These are phyloP conservation scores for Ypsolopha sequella DNA, from an alignment of 2,888 invertebrate genomes.

Conservation along the genomic window DNA sequence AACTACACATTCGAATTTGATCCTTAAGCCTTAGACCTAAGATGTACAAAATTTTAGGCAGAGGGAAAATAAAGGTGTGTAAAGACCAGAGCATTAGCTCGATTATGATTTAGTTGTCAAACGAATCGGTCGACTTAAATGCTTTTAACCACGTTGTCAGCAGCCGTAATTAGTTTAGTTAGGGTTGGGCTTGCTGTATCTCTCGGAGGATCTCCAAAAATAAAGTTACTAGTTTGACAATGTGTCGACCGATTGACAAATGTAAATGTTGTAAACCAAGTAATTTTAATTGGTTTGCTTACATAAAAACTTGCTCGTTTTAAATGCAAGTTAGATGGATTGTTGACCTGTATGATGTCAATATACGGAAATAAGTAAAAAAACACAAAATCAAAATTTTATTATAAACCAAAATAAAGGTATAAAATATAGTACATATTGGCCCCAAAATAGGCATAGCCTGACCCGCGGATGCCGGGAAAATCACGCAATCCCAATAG, in stretches of 20 bases:
- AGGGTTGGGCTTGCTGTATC: neutral
- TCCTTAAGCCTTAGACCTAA: too few relatives aligned
- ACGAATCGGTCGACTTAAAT: slow-evolving; percentile 30
- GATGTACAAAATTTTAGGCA: neutral
- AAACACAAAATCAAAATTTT: too few relatives aligned
- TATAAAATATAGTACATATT: too few relatives aligned
- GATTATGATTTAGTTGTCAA: slow-evolving; percentile 35
- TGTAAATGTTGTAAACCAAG: neutral
- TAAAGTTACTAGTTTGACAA: neutral
- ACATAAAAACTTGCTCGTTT: too few relatives aligned
- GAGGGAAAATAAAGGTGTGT: neutral
- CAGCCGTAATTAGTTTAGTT: slow-evolving; percentile 18
- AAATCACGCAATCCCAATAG: too few relatives aligned
- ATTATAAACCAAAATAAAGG: too few relatives aligned
- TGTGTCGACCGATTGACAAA: neutral
- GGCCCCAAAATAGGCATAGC: too few relatives aligned
- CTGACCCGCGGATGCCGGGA: too few relatives aligned
- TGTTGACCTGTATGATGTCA: too few relatives aligned
- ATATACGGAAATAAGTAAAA: too few relatives aligned
- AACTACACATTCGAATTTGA: too few relatives aligned
- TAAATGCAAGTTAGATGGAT: too few relatives aligned
- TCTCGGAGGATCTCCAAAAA: neutral
- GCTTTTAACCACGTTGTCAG: slow-evolving; percentile 15
- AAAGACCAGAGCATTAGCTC: slow-evolving; percentile 14
- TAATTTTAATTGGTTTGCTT: neutral